These are phyloP conservation scores for Hydrolagus colliei DNA, from an alignment of 2,797 vertebrate species.

Conservation along the genomic window DNA sequence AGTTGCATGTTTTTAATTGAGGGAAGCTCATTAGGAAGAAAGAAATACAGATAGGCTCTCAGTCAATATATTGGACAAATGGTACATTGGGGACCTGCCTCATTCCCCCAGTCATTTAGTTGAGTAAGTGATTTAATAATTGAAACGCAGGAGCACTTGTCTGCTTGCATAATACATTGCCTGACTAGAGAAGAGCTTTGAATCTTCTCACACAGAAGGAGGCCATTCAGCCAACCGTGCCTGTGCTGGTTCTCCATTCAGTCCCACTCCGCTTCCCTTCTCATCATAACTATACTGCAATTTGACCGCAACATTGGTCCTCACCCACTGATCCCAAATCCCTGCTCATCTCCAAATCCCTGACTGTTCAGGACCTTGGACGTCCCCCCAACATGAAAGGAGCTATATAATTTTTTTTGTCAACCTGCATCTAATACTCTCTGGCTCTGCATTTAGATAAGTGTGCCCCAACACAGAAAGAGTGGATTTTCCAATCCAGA, in stretches of 20 bases:
- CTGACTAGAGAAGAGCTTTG: neutral
- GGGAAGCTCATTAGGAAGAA: neutral
- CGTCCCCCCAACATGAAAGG: too few relatives aligned
- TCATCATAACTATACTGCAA: too few relatives aligned
- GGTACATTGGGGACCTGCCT: neutral
- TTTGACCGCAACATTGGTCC: too few relatives aligned
- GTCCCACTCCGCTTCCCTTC: neutral
- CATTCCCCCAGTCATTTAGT: neutral
- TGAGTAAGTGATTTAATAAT: conserved; percentile 29
- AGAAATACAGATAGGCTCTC: conserved; percentile 4
- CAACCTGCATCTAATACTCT: too few relatives aligned
- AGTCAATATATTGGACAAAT: conserved; percentile 21
- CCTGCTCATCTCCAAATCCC: too few relatives aligned
- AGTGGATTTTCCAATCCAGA: too few relatives aligned
- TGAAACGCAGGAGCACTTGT: conserved; percentile 6
- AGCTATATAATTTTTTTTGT: too few relatives aligned
- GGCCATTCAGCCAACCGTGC: neutral
- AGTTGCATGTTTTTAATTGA: neutral
- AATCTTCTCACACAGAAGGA: neutral
- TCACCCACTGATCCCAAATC: too few relatives aligned
- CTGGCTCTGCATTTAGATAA: too few relatives aligned
- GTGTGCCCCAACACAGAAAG: too few relatives aligned
- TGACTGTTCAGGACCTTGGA: neutral
- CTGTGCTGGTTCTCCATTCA: neutral
- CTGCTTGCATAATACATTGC: neutral